phyloP scores from a whole-genome alignment of 2,113 vertebrate species.

The Clarias gariepinus region DNA sequence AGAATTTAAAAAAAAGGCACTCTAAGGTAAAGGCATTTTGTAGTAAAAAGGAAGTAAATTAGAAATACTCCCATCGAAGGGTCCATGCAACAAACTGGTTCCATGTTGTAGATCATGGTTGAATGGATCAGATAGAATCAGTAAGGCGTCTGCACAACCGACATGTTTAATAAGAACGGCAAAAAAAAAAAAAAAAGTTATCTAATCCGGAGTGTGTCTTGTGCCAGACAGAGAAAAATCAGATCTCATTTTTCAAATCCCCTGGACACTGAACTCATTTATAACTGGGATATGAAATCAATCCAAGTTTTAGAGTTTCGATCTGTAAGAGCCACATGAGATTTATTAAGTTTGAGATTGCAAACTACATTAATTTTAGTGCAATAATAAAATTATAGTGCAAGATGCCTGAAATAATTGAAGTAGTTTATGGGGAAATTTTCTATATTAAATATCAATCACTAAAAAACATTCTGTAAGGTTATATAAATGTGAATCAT shows the following conservation, averaged over 20 bases:
- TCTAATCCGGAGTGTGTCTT: not conserved
- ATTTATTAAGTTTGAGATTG: not conserved
- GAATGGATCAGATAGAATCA: not conserved
- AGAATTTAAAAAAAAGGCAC: not conserved
- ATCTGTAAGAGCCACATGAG: not conserved
- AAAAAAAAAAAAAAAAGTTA: not conserved
- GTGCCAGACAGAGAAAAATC: not conserved
- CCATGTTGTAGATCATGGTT: not conserved
- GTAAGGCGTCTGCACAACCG: not conserved
- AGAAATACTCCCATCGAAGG: not conserved
- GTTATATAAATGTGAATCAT: not conserved
- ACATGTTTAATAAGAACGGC: not conserved
- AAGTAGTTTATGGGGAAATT: not conserved
- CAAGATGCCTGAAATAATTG: not conserved
- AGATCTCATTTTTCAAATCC: conserved; percentile 16
- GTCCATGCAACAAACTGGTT: not conserved
- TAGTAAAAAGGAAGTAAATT: not conserved
- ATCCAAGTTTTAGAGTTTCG: conserved; percentile 5
- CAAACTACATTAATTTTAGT: not conserved
- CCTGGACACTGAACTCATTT: not conserved
- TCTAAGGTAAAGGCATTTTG: not conserved
- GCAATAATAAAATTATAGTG: not conserved
- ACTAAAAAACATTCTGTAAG: not conserved
- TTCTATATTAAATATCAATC: not conserved
- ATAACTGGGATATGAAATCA: conserved; percentile 15